A percentile compares a stretch with the other conserved stretches of the same genome.
phyloP scores from a whole-genome alignment of 1,140 invertebrate genomes.

The Manduca sexta region DNA sequence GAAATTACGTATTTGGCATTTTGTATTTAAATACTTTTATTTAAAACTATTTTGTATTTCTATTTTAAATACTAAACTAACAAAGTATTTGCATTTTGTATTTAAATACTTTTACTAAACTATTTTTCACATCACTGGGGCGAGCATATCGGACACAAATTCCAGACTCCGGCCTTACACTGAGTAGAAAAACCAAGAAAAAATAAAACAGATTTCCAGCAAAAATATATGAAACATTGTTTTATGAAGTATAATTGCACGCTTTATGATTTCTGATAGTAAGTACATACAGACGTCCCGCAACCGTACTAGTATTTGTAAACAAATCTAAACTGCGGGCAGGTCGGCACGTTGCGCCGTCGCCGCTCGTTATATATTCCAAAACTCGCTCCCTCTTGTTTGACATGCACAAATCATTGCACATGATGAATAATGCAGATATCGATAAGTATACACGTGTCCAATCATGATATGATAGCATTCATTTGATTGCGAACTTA shows the following conservation, averaged over 20 bases:
- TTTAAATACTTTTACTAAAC: no score
- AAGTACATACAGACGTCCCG: slow-evolving; percentile 6
- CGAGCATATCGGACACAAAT: no score
- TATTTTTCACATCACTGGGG: no score
- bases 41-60: no score
- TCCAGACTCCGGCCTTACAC: no score
- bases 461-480: slow-evolving; percentile 4
- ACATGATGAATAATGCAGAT: slow-evolving; percentile 8
- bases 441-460: background rate
- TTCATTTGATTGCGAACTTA: background rate
- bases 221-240: no score
- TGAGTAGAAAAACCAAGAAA: no score
- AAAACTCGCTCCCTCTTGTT: slow-evolving; percentile 3
- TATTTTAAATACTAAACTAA: no score
- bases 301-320: slow-evolving; percentile 24
- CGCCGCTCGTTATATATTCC: slow-evolving; percentile 8
- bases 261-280: slow-evolving; percentile 1
- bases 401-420: slow-evolving; percentile 17
- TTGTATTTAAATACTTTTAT: no score
- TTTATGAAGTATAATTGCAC: background rate
- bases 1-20: no score
- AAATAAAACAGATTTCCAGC: no score
- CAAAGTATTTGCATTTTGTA: no score
- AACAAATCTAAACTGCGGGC: slow-evolving; percentile 23
- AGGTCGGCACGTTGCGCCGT: slow-evolving; percentile 14